Evolutionary conservation across 2,113 vertebrate species (phyloP), one percentile per base, ranked within the genome.

Genomic region (Mormoops blainvillei): DNA sequence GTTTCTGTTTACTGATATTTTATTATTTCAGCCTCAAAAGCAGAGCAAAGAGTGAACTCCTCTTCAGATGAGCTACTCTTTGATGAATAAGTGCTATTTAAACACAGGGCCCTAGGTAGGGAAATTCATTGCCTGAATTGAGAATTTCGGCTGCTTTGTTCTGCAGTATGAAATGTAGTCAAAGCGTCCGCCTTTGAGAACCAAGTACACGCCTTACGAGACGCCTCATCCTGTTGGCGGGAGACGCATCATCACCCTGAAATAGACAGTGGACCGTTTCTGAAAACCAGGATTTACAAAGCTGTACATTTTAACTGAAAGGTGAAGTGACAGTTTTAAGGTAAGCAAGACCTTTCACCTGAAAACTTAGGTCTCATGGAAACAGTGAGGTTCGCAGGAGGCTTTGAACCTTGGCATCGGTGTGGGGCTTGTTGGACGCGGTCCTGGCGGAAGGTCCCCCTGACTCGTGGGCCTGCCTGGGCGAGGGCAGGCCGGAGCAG

Each of bases 141-240:
- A 54, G 58, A 41, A 16, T 24, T 50, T 13, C 18, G 26, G 5
- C 28, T 43, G 84, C 87, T 96, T 94, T 92, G 80, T 94, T 96
- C 96, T 71, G 3, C 33, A 22, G 18, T 13, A 15, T 5, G 14
- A 77, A 31, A 11, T 8, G 28, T 20, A 31, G 33, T 56, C 50
- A 22, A 13, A 7, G 7, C 3, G 13, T 22, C 38, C 4, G n/a
- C 9, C 1, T 3, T 26, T 41, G 67, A 63, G 52, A 54, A 22
- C 36, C 20, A 50, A 9, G 24, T 0, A 5, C 9, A 9, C 36
- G 36, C 10, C 70, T 74, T 11, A 3, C 1, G 14, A 15, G 14
- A 58, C 19, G 65, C 48, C 56, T 28, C 28, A 5, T 70, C 33
- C 12, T 33, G 1, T 41, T 20, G 0, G 0, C 7, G 33, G 26